Percentiles rank a stretch among this genome's conserved stretches.
Conservation (phyloP, 2,113 vertebrate species). For the Caracal caracal region DNA sequence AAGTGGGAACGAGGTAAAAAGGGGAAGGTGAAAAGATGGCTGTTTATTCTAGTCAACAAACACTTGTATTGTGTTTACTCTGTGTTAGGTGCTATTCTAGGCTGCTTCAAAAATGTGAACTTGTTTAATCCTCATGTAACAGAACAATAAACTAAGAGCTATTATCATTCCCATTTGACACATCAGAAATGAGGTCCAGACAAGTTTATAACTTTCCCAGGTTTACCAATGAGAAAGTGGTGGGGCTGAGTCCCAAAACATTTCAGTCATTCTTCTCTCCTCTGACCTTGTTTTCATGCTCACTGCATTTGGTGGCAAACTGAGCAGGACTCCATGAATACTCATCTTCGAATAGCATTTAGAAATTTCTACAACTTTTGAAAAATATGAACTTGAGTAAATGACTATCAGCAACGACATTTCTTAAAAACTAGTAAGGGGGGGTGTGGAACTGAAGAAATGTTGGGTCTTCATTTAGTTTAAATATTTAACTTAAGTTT, state of each 20-base stretch:
- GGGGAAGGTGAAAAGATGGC: background rate
- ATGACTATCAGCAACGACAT: background rate
- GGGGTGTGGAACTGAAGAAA: background rate
- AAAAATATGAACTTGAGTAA: background rate
- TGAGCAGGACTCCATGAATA: background rate
- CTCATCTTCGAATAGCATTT: background rate
- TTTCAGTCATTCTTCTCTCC: background rate
- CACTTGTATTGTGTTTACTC: background rate
- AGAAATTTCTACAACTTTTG: background rate
- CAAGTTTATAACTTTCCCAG: background rate
- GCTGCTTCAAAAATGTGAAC: background rate
- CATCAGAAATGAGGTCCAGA: background rate
- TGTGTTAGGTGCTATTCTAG: background rate
- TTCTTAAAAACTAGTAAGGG: background rate
- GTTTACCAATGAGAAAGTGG: background rate
- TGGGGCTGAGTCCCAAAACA: background rate
- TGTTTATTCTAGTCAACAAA: background rate
- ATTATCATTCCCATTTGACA: background rate
- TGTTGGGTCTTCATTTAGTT: background rate
- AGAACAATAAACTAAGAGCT: background rate
- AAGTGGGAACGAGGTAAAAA: background rate
- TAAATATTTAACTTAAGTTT: constrained; percentile 4
- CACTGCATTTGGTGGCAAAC: background rate
- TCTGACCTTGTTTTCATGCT: background rate
- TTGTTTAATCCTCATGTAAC: background rate